Base-by-base conservation (phyloP, 2,113 vertebrate species). In the Lanius collurio region DNA sequence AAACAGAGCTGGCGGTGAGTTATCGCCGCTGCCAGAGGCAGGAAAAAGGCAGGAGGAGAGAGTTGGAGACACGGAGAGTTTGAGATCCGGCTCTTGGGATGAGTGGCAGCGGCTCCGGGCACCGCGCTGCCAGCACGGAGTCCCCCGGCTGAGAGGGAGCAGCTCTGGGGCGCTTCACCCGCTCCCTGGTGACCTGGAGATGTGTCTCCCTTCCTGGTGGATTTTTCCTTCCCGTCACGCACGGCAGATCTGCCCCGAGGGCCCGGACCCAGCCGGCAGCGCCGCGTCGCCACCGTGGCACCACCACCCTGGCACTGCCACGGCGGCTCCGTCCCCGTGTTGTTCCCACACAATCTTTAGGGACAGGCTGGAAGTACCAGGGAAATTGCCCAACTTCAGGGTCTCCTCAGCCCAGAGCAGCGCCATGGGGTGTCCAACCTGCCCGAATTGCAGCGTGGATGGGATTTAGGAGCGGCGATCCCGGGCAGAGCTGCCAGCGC, bases 381-480 rank as follows among this genome's bases (percentile, higher is more conserved):
- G 57, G 24, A 39, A 60, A 27, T 28, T 2, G 7, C 6, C 11
- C 39, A 13, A 3, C 11, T 18, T 42, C 0, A 5, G 26, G 39
- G 7, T 3, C 39, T n/a, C 62, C 55, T 23, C 7, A 9, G 41
- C 41, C 35, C 57, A 7, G 50, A 37, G 57, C 35, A 50, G 46
- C 1, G 1, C 50, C 3, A 0, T 0, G 30, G 6, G 5, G 26
- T 20, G 17, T 31, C 50, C 50, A 4, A 1, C 8, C 33, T 2
- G 37, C 22, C 56, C 53, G 8, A 5, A 24, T 15, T 20, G 11
- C 64, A 3, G 23, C 0, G 0, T 0, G 0, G 2, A 2, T 0
- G 9, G 53, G 35, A 1, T 64, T 26, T 2, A 5, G 77, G 60
- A 15, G 44, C 20, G 1, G 10, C 37, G 37, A 37, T 10, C 4